Base-by-base conservation (phyloP, 2,113 vertebrate species). In the Pseudorhombus dupliciocellatus region DNA sequence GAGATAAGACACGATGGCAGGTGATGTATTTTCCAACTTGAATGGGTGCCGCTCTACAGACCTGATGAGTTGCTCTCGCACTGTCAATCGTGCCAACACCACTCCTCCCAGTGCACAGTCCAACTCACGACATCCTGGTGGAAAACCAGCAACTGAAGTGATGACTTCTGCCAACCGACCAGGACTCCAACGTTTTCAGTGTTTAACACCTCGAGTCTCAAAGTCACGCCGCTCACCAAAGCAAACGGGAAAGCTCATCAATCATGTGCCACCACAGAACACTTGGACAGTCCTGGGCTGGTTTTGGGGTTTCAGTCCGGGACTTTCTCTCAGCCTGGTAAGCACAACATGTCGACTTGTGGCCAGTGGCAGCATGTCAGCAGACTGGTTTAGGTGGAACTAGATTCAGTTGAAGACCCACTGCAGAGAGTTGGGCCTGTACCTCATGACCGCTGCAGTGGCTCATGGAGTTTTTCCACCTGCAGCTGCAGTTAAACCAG, bases 1-100 rank as follows among this genome's bases (percentile, higher is more conserved):
- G 54, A 75, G 59, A 70, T 37, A 55, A 46, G 28, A 70, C 53
- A 15, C 61, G 60, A 73, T 44, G 30, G 60, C 65, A 65, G 59
- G 59, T 46, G 56, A 78, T 66, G 53, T 28, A 66, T 74, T 26
- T 51, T 62, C 34, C 26, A 12, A 20, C 14, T 34, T 58, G 61
- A 74, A 70, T 66, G 60, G 21, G 1, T 24, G 21, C 66, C 51
- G 58, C 30, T 72, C 63, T 24, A 26, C 34, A n/a, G 11, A 24
- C 37, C 28, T 15, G 20, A 42, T 25, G 30, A 40, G 63, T 66
- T 52, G 57, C 30, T 42, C 50, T 34, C n/a, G 34, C 14, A 7
- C 11, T n/a, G 5, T 46, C 50, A n/a, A 10, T n/a, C 2, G 3
- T 2, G 5, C n/a, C 53, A 22, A 37, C 26, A 57, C 40, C 63